Evolutionary conservation across 1,140 invertebrate genomes (phyloP).

Genomic region (Cecropterus lyciades): DNA sequence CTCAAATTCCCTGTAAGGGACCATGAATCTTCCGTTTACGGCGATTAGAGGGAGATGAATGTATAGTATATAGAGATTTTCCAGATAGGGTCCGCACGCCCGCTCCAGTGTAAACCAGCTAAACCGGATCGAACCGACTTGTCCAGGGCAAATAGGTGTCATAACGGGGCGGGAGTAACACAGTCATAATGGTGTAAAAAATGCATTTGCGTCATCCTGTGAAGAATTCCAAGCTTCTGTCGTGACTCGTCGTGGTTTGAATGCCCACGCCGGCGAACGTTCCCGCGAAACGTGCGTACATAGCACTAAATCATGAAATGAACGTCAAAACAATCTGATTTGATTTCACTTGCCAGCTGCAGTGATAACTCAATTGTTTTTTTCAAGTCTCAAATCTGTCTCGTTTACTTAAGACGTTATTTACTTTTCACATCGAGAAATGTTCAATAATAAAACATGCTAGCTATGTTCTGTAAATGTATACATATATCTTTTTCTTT

Average conservation of each 20-base stretch:
- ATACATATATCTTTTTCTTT: conserved; percentile 7
- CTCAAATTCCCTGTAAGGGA: conserved; percentile 70
- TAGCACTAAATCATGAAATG: conserved; percentile 34
- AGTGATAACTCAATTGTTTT: conserved; percentile 24
- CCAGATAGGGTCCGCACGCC: conserved; percentile 60
- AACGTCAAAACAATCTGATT: conserved; percentile 37
- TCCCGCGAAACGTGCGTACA: conserved; percentile 33
- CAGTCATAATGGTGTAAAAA: conserved; percentile 59
- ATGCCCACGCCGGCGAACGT: conserved; percentile 37
- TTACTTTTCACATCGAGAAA: no score
- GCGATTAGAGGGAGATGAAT: conserved; percentile 73
- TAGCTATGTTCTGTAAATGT: not conserved
- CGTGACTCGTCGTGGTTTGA: conserved; percentile 42
- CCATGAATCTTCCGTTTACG: conserved; percentile 67
- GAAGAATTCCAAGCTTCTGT: conserved; percentile 47
- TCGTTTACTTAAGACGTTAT: no score
- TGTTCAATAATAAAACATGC: no score
- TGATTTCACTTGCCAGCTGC: conserved; percentile 39
- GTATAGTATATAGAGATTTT: conserved; percentile 59
- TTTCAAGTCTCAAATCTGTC: conserved; percentile 18
- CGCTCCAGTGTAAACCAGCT: conserved; percentile 46
- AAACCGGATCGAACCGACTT: not conserved
- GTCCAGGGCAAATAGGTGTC: conserved; percentile 70
- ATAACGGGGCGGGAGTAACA: conserved; percentile 63
- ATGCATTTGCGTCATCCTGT: conserved; percentile 58